phyloP scores from a whole-genome alignment of 1,140 invertebrate species.

The Brachionus plicatilis region DNA sequence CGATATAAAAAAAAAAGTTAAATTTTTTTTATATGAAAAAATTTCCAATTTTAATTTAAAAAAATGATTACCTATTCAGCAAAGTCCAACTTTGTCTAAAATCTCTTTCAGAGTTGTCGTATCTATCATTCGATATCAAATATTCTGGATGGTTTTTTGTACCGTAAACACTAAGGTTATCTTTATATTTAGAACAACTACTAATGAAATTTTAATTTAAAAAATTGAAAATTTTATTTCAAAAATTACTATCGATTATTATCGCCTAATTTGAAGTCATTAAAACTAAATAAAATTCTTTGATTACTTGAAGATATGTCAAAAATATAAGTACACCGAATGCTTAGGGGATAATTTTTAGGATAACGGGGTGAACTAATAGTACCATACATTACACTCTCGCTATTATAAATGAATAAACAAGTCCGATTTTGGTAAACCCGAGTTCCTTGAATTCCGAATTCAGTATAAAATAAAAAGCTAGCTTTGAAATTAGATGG shows the following conservation, averaged over 20 bases:
- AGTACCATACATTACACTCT: conserved; percentile 74
- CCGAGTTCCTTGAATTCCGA: conserved; percentile 25
- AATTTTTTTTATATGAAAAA: too few relatives aligned
- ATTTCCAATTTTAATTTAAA: too few relatives aligned
- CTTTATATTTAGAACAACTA: not conserved
- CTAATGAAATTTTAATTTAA: not conserved
- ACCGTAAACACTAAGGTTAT: conserved; percentile 8
- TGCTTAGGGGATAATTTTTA: conserved; percentile 84
- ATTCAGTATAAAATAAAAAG: conserved; percentile 20
- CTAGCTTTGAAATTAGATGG: conserved; percentile 18
- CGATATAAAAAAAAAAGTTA: not conserved
- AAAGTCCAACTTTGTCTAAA: conserved; percentile 6
- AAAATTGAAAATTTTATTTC: not conserved
- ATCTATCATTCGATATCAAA: not conserved
- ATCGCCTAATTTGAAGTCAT: conserved; percentile 70
- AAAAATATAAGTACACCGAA: conserved; percentile 85
- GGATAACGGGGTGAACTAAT: conserved; percentile 93
- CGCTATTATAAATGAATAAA: conserved; percentile 80
- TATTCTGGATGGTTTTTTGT: not conserved
- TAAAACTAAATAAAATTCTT: conserved; percentile 83
- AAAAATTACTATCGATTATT: not conserved
- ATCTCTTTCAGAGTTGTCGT: not conserved
- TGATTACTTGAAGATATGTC: conserved; percentile 56
- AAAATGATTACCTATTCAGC: not conserved
- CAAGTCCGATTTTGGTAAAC: conserved; percentile 57